Base-by-base conservation (phyloP, 2,888 invertebrate genomes). In the Metallyticus violacea region DNA sequence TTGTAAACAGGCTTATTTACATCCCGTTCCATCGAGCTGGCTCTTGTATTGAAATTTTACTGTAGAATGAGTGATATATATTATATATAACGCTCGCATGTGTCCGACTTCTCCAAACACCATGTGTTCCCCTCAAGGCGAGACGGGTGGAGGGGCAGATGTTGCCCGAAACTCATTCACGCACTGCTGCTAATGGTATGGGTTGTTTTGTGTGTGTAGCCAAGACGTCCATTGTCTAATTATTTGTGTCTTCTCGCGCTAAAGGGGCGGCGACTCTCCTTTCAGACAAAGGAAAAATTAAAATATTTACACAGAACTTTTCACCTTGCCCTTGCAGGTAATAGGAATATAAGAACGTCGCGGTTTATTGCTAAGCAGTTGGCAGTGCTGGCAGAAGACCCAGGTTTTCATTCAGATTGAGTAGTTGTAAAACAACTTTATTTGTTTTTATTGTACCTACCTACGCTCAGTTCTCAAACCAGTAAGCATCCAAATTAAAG, bases 91-190 rank as follows among this genome's bases (percentile, higher is more conserved):
- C n/a, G n/a, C n/a, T n/a, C 15, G 62, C 82, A 76, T 82, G 82
- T 82, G 82, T 82, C 26, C 26, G 82, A 82, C 82, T 82, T 26
- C 40, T 27, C 82, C 26, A 40, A 82, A 26, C 83, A 77, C 77
- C 83, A 83, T 83, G 83, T 83, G 83, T 83, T 76, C 26, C 15
- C 26, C 30, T 30, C 30, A 29, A 29, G 15, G 76, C 62, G 82
- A 1, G 25, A 26, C 25, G 7, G 29, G 25, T 2, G 81, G 22
- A 62, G 26, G 30, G 82, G 76, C 83, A 83, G 83, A 83, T 83
- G 83, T 83, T 83, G 25, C 77, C 27, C n/a, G n/a, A 27, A 27
- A 76, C 77, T 82, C 83, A 83, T 77, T 83, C 83, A 62, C 40
- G 40, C 40, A 83, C 29, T 83, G 40, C 40, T 25, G 29, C 26